Base-by-base conservation (phyloP, 2,888 invertebrate species). In the Ornithoptera alexandrae region DNA sequence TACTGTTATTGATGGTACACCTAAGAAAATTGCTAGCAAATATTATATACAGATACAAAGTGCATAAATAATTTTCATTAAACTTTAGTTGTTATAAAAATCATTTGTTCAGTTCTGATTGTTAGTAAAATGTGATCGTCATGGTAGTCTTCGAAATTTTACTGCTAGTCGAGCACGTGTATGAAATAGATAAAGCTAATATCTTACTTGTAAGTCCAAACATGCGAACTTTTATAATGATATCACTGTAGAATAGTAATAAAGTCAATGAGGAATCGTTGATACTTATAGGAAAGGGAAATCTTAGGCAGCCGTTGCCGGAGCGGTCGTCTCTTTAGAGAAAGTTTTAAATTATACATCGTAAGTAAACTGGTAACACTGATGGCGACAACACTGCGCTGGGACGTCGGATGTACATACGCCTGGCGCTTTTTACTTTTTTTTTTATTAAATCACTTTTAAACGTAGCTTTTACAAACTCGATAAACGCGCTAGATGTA, bases 311-410 rank as follows among this genome's bases (percentile, higher is more conserved):
- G 77, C 76, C 77, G 75, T 75, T 68, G 73, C 67, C 67, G 69
- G 72, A 74, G 74, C 73, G 71, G 77, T 79, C 78, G 82, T 79
- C 79, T 81, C 80, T 82, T 81, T 79, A 81, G 90, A 86, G 91
- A 92, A 92, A 92, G 92, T 92, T 87, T 85, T 83, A 91, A 90
- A 92, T 90, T 91, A 89, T 88, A 90, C 85, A 82, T 81, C 80
- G 84, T 81, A 82, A 80, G 85, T 87, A 84, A 89, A 89, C 86
- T 87, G 81, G 89, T 84, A 86, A 84, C 83, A 81, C 79, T 83
- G 81, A 85, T 77, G 75, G 80, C 74, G 83, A 85, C 85, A 83
- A 81, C 78, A 76, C 74, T 73, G 61, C 75, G 71, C 75, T 73
- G 75, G 72, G 77, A 75, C 75, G 79, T 78, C 76, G 77, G 78